These are phyloP conservation scores for Loris lydekkerianus DNA, from an alignment of 2,797 vertebrate genomes.

Conservation along the genomic window DNA sequence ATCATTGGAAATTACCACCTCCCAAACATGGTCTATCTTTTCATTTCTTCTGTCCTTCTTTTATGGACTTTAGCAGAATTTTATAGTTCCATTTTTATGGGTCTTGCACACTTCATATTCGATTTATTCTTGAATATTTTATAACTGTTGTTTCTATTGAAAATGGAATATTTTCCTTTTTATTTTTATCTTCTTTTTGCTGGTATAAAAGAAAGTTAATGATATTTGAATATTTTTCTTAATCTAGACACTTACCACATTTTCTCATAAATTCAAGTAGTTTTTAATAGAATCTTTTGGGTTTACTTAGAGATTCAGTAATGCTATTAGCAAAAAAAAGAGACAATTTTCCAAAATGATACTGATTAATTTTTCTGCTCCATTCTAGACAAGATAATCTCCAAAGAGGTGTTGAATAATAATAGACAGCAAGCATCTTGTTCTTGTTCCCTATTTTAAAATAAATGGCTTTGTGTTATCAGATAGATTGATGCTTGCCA, in stretches of 20 bases:
- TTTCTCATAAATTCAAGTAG: conserved; percentile 23
- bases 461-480: conserved; percentile 17
- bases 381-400: conserved; percentile 7
- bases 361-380: background rate
- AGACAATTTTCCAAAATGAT: conserved; percentile 33
- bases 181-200: background rate
- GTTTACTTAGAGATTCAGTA: conserved; percentile 26
- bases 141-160: background rate
- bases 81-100: background rate
- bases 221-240: conserved; percentile 49
- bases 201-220: background rate
- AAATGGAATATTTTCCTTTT: conserved; percentile 20
- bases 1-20: background rate
- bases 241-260: conserved; percentile 30
- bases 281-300: conserved; percentile 48
- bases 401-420: conserved; percentile 8
- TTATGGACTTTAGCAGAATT: background rate
- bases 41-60: background rate
- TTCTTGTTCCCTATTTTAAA: conserved; percentile 57
- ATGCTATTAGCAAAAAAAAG: conserved; percentile 36
- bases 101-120: background rate
- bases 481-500: background rate
- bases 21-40: background rate
- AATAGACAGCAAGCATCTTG: background rate
- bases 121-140: conserved; percentile 22